A percentile compares a stretch with the other conserved stretches of the same genome.
phyloP scores from a whole-genome alignment of 2,888 invertebrate species.

The Lumbricus terrestris region DNA sequence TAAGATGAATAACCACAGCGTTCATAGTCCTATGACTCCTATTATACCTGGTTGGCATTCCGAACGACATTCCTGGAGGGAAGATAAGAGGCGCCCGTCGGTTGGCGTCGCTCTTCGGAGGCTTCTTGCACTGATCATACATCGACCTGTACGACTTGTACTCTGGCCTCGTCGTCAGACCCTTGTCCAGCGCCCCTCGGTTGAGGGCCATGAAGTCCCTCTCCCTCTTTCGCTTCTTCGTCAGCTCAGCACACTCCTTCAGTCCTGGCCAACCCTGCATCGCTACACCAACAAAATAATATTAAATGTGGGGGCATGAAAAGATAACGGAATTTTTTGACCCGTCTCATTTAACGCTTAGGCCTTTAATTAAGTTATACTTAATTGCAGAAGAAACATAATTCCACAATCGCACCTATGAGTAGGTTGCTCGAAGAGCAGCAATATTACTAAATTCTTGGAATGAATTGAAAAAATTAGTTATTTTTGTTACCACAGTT shows the following conservation, averaged over 20 bases:
- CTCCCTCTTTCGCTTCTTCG: background rate
- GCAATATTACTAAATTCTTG: too few relatives aligned
- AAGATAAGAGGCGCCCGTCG: slow-evolving; percentile 14
- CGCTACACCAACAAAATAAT: background rate
- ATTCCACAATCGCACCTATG: too few relatives aligned
- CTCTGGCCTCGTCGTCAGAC: background rate
- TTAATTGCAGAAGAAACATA: too few relatives aligned
- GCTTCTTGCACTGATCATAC: slow-evolving; percentile 13
- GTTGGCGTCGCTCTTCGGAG: background rate
- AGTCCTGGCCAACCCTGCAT: slow-evolving; percentile 18
- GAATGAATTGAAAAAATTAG: too few relatives aligned
- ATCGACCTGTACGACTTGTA: slow-evolving; percentile 9
- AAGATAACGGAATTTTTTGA: too few relatives aligned
- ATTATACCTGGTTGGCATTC: slow-evolving; percentile 15
- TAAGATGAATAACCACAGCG: background rate
- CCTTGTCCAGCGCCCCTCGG: slow-evolving; percentile 12
- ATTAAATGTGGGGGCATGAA: too few relatives aligned
- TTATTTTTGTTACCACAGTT: too few relatives aligned
- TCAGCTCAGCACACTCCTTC: background rate
- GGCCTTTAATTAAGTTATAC: too few relatives aligned
- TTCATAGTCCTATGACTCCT: too few relatives aligned
- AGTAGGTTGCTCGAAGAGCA: too few relatives aligned
- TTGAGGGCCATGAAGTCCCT: slow-evolving; percentile 16
- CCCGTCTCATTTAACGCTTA: too few relatives aligned
- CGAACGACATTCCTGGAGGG: slow-evolving; percentile 7